These are phyloP conservation scores for Xiphydria camelus DNA, from an alignment of 2,888 invertebrate species.

Conservation along the genomic window DNA sequence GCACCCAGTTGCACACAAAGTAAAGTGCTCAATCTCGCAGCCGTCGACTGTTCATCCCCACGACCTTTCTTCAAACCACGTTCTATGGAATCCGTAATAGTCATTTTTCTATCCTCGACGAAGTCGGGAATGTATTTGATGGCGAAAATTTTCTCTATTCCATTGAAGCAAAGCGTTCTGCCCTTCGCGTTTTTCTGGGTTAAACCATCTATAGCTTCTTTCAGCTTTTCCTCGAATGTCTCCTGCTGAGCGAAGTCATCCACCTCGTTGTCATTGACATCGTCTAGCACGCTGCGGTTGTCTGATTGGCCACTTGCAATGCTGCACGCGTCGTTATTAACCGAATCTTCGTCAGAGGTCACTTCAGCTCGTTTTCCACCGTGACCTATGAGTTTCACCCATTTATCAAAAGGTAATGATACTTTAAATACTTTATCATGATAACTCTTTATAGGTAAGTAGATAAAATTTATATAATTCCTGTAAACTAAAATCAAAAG, in stretches of 20 bases:
- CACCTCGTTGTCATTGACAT: conserved; percentile 59
- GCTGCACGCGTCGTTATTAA: conserved; percentile 75
- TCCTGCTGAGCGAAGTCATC: conserved; percentile 71
- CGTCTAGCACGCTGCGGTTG: conserved; percentile 68
- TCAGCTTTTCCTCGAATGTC: conserved; percentile 82
- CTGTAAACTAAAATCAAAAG: too few relatives aligned
- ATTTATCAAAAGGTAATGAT: background rate
- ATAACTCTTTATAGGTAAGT: background rate
- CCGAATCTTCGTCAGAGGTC: conserved; percentile 79
- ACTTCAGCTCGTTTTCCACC: conserved; percentile 62
- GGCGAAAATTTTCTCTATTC: conserved; percentile 74
- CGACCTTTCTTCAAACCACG: conserved; percentile 81
- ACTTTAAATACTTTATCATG: background rate
- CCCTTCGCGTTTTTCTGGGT: conserved; percentile 88
- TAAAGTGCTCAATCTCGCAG: conserved; percentile 79
- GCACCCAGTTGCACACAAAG: conserved; percentile 82
- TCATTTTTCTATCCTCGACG: conserved; percentile 74
- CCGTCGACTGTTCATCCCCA: conserved; percentile 79
- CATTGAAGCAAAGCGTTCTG: conserved; percentile 72
- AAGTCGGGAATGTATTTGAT: conserved; percentile 78
- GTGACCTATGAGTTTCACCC: conserved; percentile 32
- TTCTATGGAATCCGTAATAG: conserved; percentile 81
- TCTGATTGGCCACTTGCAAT: conserved; percentile 81
- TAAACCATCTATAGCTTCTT: conserved; percentile 84
- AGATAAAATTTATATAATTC: background rate